Percentiles rank a stretch among this genome's conserved stretches.
These are phyloP conservation scores for Syrphus vitripennis DNA, from an alignment of 2,888 invertebrate genomes.

Conservation along the genomic window DNA sequence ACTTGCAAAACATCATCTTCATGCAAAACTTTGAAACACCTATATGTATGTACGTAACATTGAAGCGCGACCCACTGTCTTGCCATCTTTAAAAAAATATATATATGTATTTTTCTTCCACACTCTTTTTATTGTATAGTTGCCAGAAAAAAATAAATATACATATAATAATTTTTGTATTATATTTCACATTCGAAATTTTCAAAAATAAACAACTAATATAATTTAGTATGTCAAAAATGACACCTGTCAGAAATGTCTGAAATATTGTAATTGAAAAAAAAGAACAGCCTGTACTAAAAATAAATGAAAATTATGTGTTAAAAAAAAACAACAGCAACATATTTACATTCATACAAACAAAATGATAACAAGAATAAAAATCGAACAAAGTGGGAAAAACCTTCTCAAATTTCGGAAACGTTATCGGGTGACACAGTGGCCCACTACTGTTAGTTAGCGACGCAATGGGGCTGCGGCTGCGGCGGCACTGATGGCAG, in stretches of 20 bases:
- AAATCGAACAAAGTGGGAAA: constrained; percentile 32
- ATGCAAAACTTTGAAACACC: too few relatives aligned
- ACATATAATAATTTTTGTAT: not conserved
- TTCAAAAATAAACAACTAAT: not conserved
- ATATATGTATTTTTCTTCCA: not conserved
- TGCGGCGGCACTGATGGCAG: not conserved
- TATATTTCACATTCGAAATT: not conserved
- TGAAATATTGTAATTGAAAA: not conserved
- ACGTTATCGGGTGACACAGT: constrained; percentile 67
- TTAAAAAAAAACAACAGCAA: not conserved
- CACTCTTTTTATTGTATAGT: not conserved
- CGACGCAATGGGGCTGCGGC: not conserved
- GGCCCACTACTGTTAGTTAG: constrained; percentile 51
- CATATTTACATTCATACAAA: not conserved
- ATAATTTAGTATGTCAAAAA: constrained; percentile 1
- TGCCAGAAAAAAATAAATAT: not conserved
- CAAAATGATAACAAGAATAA: too few relatives aligned
- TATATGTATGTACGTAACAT: too few relatives aligned
- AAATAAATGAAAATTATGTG: not conserved
- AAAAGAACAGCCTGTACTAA: not conserved
- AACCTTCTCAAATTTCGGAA: constrained; percentile 65
- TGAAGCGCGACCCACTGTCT: not conserved
- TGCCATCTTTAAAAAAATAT: not conserved
- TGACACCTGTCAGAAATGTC: constrained; percentile 40
- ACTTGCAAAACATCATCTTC: too few relatives aligned